Evolutionary conservation across 2,888 invertebrate genomes (phyloP), one percentile per base, ranked within the genome.

Genomic region (Dermolepida albohirtum): DNA sequence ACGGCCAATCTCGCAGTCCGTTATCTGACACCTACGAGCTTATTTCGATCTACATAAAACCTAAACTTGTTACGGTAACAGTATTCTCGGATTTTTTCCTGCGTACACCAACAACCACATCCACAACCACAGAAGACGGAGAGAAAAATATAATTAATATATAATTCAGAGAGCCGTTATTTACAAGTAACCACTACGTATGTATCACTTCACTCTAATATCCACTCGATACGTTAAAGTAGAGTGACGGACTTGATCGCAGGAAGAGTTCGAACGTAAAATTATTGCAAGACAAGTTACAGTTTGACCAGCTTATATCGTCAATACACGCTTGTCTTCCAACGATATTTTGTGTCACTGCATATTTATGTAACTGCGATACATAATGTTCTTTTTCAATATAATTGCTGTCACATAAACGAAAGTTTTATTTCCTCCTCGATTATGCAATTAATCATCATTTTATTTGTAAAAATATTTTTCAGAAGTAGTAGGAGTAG

Each of bases 71-170:
- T 57, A 43, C 27, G 41, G 16, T 55, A 55, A 55, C 55, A 57
- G 55, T 57, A 57, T 27, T 57, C 27, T 43, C 6, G 22, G 16
- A 16, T 54, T 39, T 57, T 43, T 57, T 57, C 22, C n/a, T 22
- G 17, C 22, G 11, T 22, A 22, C 17, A 49, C 17, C 22, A 22
- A 22, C 55, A 22, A 57, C 55, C 43, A 22, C 41, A 17, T 54
- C 40, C 6, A 2, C 34, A 10, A 34, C 34, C 34, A 34, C 34
- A 34, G 34, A 34, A 34, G 34, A 34, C 40, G 17, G 40, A 22
- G 41, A 57, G 41, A 57, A 57, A 57, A 57, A 57, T 57, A 57
- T 57, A 43, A 57, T 57, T 57, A 43, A 41, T 57, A 57, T 22
- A 57, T 57, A 57, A 43, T 57, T 43, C 55, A 57, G 17, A 11